Evolutionary conservation across 2,888 invertebrate species (phyloP).

Genomic region (Agrotis clavis): DNA sequence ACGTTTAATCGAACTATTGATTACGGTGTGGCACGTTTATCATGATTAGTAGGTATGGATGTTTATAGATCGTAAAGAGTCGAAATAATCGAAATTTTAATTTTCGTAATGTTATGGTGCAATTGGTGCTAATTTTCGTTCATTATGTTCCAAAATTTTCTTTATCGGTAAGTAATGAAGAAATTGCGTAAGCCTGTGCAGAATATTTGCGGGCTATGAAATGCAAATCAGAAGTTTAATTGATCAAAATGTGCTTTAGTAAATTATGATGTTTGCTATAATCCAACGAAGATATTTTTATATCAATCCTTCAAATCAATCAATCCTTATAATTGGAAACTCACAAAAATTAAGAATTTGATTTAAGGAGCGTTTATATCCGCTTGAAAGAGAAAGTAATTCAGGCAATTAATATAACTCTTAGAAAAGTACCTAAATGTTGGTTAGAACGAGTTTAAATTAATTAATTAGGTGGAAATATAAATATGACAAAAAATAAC

Average conservation of each 20-base stretch:
- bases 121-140: constrained; percentile 39
- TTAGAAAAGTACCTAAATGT: not conserved
- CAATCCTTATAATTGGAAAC: no score
- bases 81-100: constrained; percentile 50
- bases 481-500: not conserved
- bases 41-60: constrained; percentile 60
- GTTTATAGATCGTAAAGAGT: constrained; percentile 46
- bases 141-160: constrained; percentile 19
- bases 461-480: not conserved
- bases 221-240: no score
- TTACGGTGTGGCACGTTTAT: constrained; percentile 59
- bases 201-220: not conserved
- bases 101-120: constrained; percentile 33
- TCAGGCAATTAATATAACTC: not conserved
- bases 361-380: no score
- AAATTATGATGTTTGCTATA: no score
- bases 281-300: no score
- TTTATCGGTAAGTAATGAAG: not conserved
- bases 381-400: not conserved
- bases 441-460: not conserved
- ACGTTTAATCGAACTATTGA: constrained; percentile 74
- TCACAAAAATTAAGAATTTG: no score
- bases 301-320: no score
- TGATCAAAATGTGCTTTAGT: no score
- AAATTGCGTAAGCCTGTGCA: not conserved